Conservation (phyloP, 2,888 invertebrate species). For the Sphecodes monilicornis region DNA sequence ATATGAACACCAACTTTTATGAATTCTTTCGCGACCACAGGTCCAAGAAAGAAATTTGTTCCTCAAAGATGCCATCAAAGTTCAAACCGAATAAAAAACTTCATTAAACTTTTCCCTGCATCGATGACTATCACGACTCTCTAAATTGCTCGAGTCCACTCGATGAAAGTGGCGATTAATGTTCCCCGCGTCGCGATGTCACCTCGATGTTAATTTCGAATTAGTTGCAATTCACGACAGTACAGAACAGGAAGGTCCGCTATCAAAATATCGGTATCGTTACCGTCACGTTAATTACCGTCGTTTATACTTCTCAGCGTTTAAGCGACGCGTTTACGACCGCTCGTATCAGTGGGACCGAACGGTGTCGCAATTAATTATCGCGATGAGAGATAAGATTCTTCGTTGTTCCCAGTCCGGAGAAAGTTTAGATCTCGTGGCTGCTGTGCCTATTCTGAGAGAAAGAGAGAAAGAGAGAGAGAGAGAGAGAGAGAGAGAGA, state of each 20-base stretch:
- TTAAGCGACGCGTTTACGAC: slow-evolving; percentile 13
- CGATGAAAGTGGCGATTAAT: neutral
- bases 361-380: slow-evolving; percentile 45
- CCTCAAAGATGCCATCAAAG: neutral
- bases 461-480: neutral
- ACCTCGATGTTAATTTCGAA: neutral
- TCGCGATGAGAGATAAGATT: slow-evolving; percentile 37
- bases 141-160: neutral
- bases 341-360: slow-evolving; percentile 15
- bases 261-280: slow-evolving; percentile 10
- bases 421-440: slow-evolving; percentile 11
- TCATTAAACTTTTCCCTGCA: neutral
- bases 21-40: neutral
- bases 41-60: neutral
- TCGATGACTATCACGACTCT: neutral
- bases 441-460: slow-evolving; percentile 20
- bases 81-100: neutral
- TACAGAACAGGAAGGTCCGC: neutral
- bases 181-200: neutral
- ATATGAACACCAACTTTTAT: neutral
- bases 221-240: neutral
- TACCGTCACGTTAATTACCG: slow-evolving; percentile 17
- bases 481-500: slow-evolving; percentile 1
- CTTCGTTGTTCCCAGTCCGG: slow-evolving; percentile 17
- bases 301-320: slow-evolving; percentile 1